Percentiles rank a stretch among this genome's conserved stretches.
These are phyloP conservation scores for Rhynchopsitta pachyrhyncha DNA, from an alignment of 2,113 vertebrate species.

Conservation along the genomic window DNA sequence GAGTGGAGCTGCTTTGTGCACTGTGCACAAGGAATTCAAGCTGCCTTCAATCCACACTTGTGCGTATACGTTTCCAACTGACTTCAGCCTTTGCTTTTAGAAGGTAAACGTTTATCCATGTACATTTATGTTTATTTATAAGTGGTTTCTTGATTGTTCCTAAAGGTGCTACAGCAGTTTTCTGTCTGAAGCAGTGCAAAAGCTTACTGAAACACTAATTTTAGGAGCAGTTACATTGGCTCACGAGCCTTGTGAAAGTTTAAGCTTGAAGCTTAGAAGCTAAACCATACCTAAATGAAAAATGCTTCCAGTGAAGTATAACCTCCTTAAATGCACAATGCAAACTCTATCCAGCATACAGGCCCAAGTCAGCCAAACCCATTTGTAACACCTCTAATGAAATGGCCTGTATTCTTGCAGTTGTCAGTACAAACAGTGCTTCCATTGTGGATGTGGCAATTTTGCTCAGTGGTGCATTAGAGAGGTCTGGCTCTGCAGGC, in stretches of 20 bases:
- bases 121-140: rapidly evolving
- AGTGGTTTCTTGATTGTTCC: background rate
- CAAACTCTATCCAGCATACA: background rate
- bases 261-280: background rate
- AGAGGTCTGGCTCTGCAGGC: background rate
- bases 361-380: background rate
- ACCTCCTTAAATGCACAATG: background rate
- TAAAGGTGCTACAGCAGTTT: background rate
- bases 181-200: background rate
- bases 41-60: background rate
- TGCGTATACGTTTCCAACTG: background rate
- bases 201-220: background rate
- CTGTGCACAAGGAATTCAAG: background rate
- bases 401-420: background rate
- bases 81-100: background rate
- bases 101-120: background rate
- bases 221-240: background rate
- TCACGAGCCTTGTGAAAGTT: background rate
- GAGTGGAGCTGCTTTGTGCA: background rate
- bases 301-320: background rate
- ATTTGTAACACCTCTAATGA: background rate
- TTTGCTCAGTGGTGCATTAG: background rate
- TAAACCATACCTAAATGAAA: background rate
- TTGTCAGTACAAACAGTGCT: background rate
- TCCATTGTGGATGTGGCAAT: background rate